Evolutionary conservation across 2,888 invertebrate species (phyloP).

Genomic region (Xiphydria camelus): DNA sequence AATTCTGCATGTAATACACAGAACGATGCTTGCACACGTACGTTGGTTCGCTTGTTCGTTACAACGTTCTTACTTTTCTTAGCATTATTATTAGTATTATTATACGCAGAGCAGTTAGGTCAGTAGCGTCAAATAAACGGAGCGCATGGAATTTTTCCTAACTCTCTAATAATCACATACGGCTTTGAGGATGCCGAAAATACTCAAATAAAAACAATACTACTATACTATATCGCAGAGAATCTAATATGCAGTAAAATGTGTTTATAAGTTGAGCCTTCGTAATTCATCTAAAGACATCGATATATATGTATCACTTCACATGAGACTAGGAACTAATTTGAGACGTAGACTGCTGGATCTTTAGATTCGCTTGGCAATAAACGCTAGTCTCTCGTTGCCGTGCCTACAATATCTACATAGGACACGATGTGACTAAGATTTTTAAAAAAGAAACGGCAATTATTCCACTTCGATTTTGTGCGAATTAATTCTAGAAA

Average conservation of each 20-base stretch:
- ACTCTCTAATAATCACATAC: conserved; percentile 50
- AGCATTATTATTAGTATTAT: conserved; percentile 27
- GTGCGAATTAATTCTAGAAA: too few relatives aligned
- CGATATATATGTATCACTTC: conserved; percentile 43
- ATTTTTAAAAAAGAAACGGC: too few relatives aligned
- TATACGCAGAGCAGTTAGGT: conserved; percentile 40
- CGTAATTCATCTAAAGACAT: conserved; percentile 26
- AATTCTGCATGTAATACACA: conserved; percentile 26
- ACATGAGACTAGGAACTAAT: conserved; percentile 53
- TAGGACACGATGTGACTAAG: too few relatives aligned
- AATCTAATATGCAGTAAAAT: too few relatives aligned
- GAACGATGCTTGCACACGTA: background rate
- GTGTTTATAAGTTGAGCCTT: conserved; percentile 44
- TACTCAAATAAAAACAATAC: too few relatives aligned
- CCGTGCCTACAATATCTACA: too few relatives aligned
- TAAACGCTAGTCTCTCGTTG: too few relatives aligned
- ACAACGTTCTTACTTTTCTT: conserved; percentile 8
- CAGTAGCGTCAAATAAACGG: conserved; percentile 37
- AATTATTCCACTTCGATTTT: too few relatives aligned
- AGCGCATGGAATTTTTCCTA: conserved; percentile 44
- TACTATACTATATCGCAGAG: too few relatives aligned
- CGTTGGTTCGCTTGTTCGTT: background rate
- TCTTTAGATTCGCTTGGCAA: too few relatives aligned
- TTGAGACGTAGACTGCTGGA: conserved; percentile 25
- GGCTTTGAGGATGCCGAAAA: conserved; percentile 37